Base-by-base conservation (phyloP, 2,888 invertebrate species). In the Polyommatus icarus region DNA sequence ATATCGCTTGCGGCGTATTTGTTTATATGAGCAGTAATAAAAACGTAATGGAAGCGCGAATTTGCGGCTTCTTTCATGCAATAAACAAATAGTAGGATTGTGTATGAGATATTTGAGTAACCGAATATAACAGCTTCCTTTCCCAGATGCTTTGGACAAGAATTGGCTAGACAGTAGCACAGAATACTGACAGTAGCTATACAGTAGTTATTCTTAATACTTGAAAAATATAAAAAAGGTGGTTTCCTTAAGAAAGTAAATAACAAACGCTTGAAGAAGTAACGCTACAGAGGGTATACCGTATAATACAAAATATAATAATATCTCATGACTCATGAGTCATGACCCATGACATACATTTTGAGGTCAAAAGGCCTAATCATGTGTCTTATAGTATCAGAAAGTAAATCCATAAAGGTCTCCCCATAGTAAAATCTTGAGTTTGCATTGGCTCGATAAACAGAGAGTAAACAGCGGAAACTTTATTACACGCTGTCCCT, bases 391-490 rank as follows among this genome's bases (percentile, higher is more conserved):
- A 50, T 50, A 50, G 29, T 46, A 50, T 67, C 50, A 24, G 24
- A 77, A 71, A 77, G 15, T 57, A 36, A 50, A 71, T 10, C 15
- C 40, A 32, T 71, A 54, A 77, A n/a, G 50, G 29, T 71, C 29
- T 24, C 71, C 81, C 82, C 82, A 80, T 82, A 83, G 84, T 84
- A 85, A 86, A 87, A 86, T 86, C 88, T 89, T 83, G 81, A 90
- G 89, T 90, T 91, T 90, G 89, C 88, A 88, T 86, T 90, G 88
- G 86, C 86, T 88, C 84, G 85, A 88, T 88, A 91, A 91, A 92
- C 88, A 91, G 88, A 85, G 84, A 87, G 88, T 89, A 91, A 91
- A 91, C 87, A 91, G 90, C 89, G 91, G 89, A 91, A 91, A 91
- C 88, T 85, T 89, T 91, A 91, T 90, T 90, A 91, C 89, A 88